A percentile compares a stretch with the other conserved stretches of the same genome.
phyloP scores from a whole-genome alignment of 2,888 invertebrate genomes.

The Oeneis ivallda region DNA sequence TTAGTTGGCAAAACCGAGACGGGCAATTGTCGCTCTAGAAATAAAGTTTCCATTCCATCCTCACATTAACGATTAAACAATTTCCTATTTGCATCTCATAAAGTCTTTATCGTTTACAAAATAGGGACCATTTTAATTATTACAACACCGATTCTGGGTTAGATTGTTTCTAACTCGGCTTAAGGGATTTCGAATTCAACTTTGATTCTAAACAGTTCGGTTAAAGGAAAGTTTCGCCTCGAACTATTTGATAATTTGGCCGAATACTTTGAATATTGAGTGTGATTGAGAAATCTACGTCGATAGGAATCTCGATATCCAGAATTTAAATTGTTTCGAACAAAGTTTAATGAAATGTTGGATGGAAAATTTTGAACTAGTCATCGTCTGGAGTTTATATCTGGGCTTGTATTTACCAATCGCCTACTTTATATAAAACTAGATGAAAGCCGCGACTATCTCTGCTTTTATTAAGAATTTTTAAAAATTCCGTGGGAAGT shows the following conservation, averaged over 20 bases:
- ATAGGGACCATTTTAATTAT: conserved; percentile 7
- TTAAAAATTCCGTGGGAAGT: too few species aligned
- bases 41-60: conserved; percentile 68
- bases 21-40: conserved; percentile 73
- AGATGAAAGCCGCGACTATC: too few species aligned
- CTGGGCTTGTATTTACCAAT: not conserved
- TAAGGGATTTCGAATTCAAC: conserved; percentile 75
- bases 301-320: conserved; percentile 1
- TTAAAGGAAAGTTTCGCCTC: conserved; percentile 61
- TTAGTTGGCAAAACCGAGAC: conserved; percentile 72
- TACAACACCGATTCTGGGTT: conserved; percentile 1
- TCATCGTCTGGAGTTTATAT: not conserved
- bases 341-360: conserved; percentile 6
- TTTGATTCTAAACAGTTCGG: conserved; percentile 71
- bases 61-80: conserved; percentile 52
- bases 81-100: conserved; percentile 26
- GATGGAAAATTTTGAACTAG: not conserved
- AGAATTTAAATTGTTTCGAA: conserved; percentile 6
- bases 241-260: conserved; percentile 56
- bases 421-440: too few species aligned
- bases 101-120: conserved; percentile 12
- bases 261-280: conserved; percentile 20
- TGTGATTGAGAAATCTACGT: conserved; percentile 11
- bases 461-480: too few species aligned
- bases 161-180: conserved; percentile 63